Percentiles rank a stretch among this genome's conserved stretches.
These are phyloP conservation scores for Teleiodes luculella DNA, from an alignment of 2,888 invertebrate genomes.

Conservation along the genomic window DNA sequence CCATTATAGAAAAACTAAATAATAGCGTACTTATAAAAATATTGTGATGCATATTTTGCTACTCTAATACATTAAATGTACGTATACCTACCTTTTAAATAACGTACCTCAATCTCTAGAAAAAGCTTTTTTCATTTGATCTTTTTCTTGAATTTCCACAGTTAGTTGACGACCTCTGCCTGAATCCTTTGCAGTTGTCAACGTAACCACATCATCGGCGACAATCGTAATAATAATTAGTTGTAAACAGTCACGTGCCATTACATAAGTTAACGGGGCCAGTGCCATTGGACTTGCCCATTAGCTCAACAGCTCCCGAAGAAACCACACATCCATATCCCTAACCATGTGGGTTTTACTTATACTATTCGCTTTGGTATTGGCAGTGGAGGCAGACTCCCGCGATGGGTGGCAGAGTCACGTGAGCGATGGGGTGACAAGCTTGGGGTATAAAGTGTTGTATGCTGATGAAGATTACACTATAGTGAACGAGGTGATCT, in stretches of 20 bases:
- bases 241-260: conserved; percentile 37
- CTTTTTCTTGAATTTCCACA: no score
- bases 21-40: no score
- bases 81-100: no score
- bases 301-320: conserved; percentile 19
- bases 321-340: conserved; percentile 17
- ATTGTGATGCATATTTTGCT: no score
- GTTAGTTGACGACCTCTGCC: conserved; percentile 2
- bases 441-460: conserved; percentile 47
- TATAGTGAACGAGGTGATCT: conserved; percentile 52
- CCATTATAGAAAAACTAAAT: no score
- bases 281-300: conserved; percentile 26
- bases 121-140: no score
- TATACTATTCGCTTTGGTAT: conserved; percentile 22
- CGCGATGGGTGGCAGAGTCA: conserved; percentile 41
- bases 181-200: neutral
- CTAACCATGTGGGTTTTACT: conserved; percentile 40
- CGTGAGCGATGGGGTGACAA: conserved; percentile 46
- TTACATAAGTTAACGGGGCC: conserved; percentile 41
- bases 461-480: conserved; percentile 60
- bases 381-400: conserved; percentile 26
- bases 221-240: conserved; percentile 47
- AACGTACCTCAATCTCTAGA: no score
- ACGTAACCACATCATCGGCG: conserved; percentile 16
- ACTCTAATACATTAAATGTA: no score